Evolutionary conservation across 1,140 invertebrate genomes (phyloP).

Genomic region (Whitmania pigra): DNA sequence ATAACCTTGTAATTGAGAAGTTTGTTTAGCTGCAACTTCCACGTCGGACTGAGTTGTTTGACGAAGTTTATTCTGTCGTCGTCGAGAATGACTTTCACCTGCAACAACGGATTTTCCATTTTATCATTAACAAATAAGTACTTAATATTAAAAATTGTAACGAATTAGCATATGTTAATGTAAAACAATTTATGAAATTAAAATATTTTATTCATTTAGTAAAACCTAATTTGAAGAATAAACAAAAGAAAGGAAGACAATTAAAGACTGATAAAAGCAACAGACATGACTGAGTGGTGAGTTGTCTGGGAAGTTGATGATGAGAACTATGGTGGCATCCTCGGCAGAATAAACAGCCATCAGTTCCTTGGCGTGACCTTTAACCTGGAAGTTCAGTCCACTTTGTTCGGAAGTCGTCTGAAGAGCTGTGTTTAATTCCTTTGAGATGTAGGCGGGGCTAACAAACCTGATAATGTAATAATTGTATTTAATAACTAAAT

Average conservation of each 20-base stretch:
- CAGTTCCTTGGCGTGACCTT: not conserved
- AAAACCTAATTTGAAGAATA: too few relatives aligned
- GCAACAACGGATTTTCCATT: not conserved
- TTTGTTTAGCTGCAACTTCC: not conserved
- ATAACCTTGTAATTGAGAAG: constrained; percentile 3
- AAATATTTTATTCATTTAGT: too few relatives aligned
- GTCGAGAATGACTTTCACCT: not conserved
- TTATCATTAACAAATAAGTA: too few relatives aligned
- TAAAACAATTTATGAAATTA: not conserved
- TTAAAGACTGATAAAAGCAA: not conserved
- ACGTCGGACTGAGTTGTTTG: not conserved
- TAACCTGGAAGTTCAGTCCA: not conserved
- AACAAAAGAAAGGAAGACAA: not conserved
- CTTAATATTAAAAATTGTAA: not conserved
- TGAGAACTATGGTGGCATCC: not conserved
- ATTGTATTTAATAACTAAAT: too few relatives aligned
- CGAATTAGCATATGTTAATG: not conserved
- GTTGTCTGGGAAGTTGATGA: not conserved
- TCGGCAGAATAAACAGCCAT: constrained; percentile 6
- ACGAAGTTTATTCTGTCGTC: not conserved
- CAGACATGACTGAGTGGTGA: not conserved
- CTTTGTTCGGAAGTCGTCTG: not conserved
- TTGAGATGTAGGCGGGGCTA: not conserved
- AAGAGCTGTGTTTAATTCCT: not conserved
- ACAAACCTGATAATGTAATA: not conserved